Evolutionary conservation across 1,140 invertebrate genomes (phyloP).

Genomic region (Drosophila micromelanica): DNA sequence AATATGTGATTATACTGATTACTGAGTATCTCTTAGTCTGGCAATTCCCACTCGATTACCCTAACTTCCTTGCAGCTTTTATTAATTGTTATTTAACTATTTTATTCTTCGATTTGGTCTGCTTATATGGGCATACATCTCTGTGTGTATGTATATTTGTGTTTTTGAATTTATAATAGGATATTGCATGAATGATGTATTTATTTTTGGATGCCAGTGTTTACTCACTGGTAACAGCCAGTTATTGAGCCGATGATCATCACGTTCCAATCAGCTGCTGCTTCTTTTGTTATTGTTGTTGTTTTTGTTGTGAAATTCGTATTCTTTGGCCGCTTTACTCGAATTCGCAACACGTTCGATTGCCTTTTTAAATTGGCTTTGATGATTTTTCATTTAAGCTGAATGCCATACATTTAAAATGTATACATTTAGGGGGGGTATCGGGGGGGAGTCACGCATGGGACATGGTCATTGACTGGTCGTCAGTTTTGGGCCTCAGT

Average conservation of each 20-base stretch:
- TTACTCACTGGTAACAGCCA: constrained; percentile 6
- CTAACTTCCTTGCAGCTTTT: no score
- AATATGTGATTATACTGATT: no score
- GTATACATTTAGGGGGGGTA: constrained; percentile 1
- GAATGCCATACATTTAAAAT: constrained; percentile 55
- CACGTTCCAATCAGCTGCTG: constrained; percentile 39
- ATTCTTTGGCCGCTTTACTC: constrained; percentile 54
- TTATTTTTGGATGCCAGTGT: background rate
- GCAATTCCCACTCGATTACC: no score
- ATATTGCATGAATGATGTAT: background rate
- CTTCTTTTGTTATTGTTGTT: constrained; percentile 35
- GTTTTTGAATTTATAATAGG: background rate
- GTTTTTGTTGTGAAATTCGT: constrained; percentile 44
- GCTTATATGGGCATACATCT: background rate
- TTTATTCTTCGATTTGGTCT: no score
- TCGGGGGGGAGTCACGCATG: background rate
- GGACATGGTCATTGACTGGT: constrained; percentile 42
- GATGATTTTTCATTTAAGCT: constrained; percentile 78
- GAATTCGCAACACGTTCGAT: constrained; percentile 76
- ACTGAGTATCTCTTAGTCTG: no score
- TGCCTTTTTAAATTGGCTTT: constrained; percentile 77
- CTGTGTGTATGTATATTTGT: background rate
- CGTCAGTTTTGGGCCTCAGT: constrained; percentile 27
- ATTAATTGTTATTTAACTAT: no score
- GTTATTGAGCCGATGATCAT: constrained; percentile 25